phyloP scores from a whole-genome alignment of 2,797 vertebrate species.

The Paguma larvata region DNA sequence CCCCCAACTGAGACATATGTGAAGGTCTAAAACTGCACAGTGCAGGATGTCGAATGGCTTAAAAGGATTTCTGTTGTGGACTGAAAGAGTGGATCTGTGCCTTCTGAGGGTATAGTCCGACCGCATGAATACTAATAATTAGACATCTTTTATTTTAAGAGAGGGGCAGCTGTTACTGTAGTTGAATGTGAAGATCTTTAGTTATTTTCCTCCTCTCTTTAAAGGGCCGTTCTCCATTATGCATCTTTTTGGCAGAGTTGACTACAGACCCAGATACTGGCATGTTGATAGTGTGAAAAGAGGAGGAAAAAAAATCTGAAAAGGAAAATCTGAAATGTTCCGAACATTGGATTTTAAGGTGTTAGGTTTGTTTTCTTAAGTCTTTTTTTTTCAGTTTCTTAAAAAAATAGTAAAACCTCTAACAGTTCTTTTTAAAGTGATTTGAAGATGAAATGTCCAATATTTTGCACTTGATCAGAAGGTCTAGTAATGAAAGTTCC shows the following conservation, averaged over 20 bases:
- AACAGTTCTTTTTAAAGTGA: background rate
- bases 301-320: background rate
- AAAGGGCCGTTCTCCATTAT: background rate
- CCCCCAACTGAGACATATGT: background rate
- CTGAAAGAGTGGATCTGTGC: background rate
- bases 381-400: background rate
- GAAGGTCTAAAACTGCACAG: background rate
- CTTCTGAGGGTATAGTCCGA: background rate
- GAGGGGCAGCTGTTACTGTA: constrained; percentile 47
- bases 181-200: constrained; percentile 36
- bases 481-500: background rate
- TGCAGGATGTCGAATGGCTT: constrained; percentile 6
- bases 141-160: constrained; percentile 58
- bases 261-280: background rate
- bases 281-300: background rate
- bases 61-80: background rate
- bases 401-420: background rate
- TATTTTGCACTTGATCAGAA: background rate
- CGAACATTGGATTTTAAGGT: background rate
- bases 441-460: background rate
- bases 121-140: constrained; percentile 9
- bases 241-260: background rate
- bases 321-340: background rate
- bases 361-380: background rate
- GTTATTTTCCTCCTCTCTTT: background rate